phyloP scores from a whole-genome alignment of 2,888 invertebrate genomes.

The Argynnis bischoffii region DNA sequence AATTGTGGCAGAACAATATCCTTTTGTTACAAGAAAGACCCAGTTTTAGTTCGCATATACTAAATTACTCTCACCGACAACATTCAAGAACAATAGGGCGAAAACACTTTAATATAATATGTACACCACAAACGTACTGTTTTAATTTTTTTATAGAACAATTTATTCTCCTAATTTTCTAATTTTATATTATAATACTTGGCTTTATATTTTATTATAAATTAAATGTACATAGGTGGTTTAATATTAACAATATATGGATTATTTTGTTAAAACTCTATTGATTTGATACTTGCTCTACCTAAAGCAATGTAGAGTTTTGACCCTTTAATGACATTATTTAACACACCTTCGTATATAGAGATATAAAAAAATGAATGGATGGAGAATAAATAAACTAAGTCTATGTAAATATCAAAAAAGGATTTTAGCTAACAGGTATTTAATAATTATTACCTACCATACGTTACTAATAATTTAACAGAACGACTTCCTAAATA shows the following conservation, averaged over 20 bases:
- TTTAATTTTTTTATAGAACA: conserved; percentile 15
- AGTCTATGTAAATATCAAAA: too few relatives aligned
- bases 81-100: conserved; percentile 40
- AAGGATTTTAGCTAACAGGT: too few relatives aligned
- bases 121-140: conserved; percentile 21
- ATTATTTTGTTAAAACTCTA: too few relatives aligned
- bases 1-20: conserved; percentile 77
- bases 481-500: too few relatives aligned
- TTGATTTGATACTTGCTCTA: too few relatives aligned
- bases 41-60: conserved; percentile 63
- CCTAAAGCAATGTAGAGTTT: too few relatives aligned
- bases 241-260: not conserved
- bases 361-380: too few relatives aligned
- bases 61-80: conserved; percentile 40
- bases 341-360: too few relatives aligned
- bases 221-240: not conserved
- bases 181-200: not conserved
- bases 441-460: too few relatives aligned
- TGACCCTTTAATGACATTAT: too few relatives aligned
- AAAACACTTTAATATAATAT: conserved; percentile 31
- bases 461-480: too few relatives aligned
- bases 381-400: too few relatives aligned
- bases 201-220: not conserved
- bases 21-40: conserved; percentile 76
- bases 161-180: conserved; percentile 3